A percentile compares a stretch with the other conserved stretches of the same genome.
These are phyloP conservation scores for Hydrotaea cyrtoneurina DNA, from an alignment of 2,888 invertebrate species.

Conservation along the genomic window DNA sequence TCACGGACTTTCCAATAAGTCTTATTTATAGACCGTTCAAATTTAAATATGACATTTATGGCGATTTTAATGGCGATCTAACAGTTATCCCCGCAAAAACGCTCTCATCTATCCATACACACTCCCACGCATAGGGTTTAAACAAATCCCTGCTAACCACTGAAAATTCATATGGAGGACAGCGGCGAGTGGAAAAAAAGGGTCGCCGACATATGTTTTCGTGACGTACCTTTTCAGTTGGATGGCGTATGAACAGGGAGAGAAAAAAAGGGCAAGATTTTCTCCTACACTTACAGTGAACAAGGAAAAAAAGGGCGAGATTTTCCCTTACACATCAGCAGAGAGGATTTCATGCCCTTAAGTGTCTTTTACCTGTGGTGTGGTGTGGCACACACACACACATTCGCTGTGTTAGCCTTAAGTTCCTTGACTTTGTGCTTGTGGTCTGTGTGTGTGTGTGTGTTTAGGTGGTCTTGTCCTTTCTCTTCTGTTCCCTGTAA, in stretches of 20 bases:
- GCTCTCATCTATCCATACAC: neutral
- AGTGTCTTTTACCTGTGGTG: slow-evolving; percentile 39
- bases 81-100: slow-evolving; percentile 29
- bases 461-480: neutral
- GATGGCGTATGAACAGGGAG: neutral
- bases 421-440: slow-evolving; percentile 2
- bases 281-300: neutral
- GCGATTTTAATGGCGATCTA: slow-evolving; percentile 49
- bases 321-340: neutral
- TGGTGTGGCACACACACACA: neutral
- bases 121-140: slow-evolving; percentile 11
- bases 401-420: neutral
- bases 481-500: slow-evolving; percentile 34
- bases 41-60: slow-evolving; percentile 60
- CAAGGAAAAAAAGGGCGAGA: neutral
- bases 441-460: neutral
- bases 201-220: slow-evolving; percentile 54
- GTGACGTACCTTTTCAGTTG: slow-evolving; percentile 34
- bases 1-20: slow-evolving; percentile 17
- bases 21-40: slow-evolving; percentile 56
- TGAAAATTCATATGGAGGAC: neutral
- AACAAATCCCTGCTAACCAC: slow-evolving; percentile 52
- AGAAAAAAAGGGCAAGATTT: slow-evolving; percentile 14
- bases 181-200: slow-evolving; percentile 16
- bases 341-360: slow-evolving; percentile 46